A percentile compares a stretch with the other conserved stretches of the same genome.
These are phyloP conservation scores for Gobius niger DNA, from an alignment of 2,113 vertebrate genomes.

Conservation along the genomic window DNA sequence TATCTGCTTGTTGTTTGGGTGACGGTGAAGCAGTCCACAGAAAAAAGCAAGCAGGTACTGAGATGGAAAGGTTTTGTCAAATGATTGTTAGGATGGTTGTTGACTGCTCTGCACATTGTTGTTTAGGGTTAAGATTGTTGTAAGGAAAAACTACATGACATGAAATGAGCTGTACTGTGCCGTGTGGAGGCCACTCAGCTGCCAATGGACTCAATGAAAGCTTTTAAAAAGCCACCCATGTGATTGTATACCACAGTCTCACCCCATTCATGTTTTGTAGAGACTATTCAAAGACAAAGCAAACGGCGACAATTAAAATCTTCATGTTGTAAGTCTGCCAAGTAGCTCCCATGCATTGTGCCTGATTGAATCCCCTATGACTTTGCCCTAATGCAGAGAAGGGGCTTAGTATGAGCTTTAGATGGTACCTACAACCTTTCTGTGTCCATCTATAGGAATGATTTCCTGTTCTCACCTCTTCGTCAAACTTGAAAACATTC, in stretches of 20 bases:
- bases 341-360: slow-evolving; percentile 34
- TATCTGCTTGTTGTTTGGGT: background rate
- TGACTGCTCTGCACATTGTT: slow-evolving; percentile 7
- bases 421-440: background rate
- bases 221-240: slow-evolving; percentile 21
- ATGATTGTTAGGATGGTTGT: slow-evolving; percentile 55
- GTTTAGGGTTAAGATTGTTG: slow-evolving; percentile 1
- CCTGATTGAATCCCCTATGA: slow-evolving; percentile 51
- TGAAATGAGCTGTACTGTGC: slow-evolving; percentile 31
- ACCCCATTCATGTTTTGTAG: slow-evolving; percentile 29
- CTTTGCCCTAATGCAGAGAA: slow-evolving; percentile 15
- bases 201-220: slow-evolving; percentile 15
- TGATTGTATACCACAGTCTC: slow-evolving; percentile 60
- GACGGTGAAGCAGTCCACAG: slow-evolving; percentile 14
- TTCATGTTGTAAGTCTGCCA: slow-evolving; percentile 15
- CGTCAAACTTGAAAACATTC: background rate
- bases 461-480: background rate
- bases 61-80: slow-evolving; percentile 40
- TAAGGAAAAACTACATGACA: slow-evolving; percentile 17
- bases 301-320: slow-evolving; percentile 3
- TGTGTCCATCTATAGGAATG: slow-evolving; percentile 19
- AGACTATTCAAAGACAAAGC: slow-evolving; percentile 1
- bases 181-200: slow-evolving; percentile 31
- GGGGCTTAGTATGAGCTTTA: slow-evolving; percentile 28
- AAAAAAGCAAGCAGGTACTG: slow-evolving; percentile 64